These are phyloP conservation scores for Mesochorus sp. DNA, from an alignment of 2,888 invertebrate genomes.

Conservation along the genomic window DNA sequence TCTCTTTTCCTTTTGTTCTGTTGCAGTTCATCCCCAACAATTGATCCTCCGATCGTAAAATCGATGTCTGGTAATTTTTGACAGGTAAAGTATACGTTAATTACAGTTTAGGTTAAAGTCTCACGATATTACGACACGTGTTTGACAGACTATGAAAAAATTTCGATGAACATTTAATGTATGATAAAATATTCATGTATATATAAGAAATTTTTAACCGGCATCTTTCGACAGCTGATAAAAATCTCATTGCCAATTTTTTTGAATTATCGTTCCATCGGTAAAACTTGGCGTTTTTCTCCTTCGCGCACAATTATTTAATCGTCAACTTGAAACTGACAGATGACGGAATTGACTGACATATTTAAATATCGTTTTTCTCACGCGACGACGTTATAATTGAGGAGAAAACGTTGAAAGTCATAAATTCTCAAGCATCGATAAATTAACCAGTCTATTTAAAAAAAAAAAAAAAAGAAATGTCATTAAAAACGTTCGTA, in stretches of 20 bases:
- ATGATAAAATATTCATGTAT: no score
- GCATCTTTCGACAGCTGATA: no score
- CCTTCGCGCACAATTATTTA: not conserved
- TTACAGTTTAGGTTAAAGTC: constrained; percentile 7
- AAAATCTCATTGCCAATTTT: no score
- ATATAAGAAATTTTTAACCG: no score
- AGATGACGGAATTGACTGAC: not conserved
- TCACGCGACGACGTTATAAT: constrained; percentile 1
- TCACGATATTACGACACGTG: no score
- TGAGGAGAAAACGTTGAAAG: not conserved
- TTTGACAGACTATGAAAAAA: no score
- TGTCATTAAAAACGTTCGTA: no score
- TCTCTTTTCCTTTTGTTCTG: constrained; percentile 48
- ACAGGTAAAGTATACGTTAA: constrained; percentile 47
- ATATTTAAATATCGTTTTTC: not conserved
- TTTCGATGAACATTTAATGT: no score
- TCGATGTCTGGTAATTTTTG: constrained; percentile 41
- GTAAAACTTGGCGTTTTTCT: not conserved
- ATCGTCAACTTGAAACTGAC: not conserved
- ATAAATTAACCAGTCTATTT: constrained; percentile 4
- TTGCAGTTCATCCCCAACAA: constrained; percentile 47
- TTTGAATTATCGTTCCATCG: no score
- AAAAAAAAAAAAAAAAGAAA: no score
- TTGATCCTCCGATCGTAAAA: constrained; percentile 30
- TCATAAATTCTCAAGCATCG: not conserved